These are phyloP conservation scores for Latheticus oryzae DNA, from an alignment of 2,888 invertebrate genomes.

Conservation along the genomic window DNA sequence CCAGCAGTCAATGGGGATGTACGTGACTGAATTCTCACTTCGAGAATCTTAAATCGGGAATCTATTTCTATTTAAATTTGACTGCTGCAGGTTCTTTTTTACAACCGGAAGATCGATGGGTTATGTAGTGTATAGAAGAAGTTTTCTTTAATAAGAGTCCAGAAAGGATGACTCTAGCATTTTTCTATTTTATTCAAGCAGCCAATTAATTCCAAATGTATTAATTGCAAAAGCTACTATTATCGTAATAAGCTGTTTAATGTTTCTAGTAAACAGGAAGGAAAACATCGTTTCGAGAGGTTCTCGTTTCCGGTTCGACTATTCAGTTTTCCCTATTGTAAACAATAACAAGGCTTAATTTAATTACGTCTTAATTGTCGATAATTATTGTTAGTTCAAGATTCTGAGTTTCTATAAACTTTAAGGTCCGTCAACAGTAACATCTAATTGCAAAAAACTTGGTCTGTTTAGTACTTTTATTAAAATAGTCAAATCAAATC, in stretches of 20 bases:
- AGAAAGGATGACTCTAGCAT: too few species aligned
- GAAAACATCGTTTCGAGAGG: conserved; percentile 12
- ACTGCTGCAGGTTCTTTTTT: conserved; percentile 25
- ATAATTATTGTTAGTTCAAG: conserved; percentile 12
- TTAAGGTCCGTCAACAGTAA: too few species aligned
- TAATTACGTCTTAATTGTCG: conserved; percentile 13
- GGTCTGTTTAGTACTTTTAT: too few species aligned
- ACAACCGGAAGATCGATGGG: conserved; percentile 22
- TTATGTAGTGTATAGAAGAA: too few species aligned
- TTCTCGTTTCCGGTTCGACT: conserved; percentile 11
- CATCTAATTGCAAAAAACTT: too few species aligned
- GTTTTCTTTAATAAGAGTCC: too few species aligned
- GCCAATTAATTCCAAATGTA: too few species aligned
- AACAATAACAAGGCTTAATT: conserved; percentile 12
- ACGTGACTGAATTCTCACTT: conserved; percentile 48
- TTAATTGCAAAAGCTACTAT: too few species aligned
- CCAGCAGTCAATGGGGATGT: conserved; percentile 49
- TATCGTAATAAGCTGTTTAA: background rate
- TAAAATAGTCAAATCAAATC: too few species aligned
- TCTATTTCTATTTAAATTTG: conserved; percentile 45
- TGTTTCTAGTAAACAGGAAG: conserved; percentile 6
- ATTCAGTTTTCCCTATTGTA: conserved; percentile 3
- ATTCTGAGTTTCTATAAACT: too few species aligned
- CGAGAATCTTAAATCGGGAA: conserved; percentile 37
- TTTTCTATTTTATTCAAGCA: too few species aligned